Conservation (phyloP, 1,140 invertebrate species). For the Drosophila asahinai region DNA sequence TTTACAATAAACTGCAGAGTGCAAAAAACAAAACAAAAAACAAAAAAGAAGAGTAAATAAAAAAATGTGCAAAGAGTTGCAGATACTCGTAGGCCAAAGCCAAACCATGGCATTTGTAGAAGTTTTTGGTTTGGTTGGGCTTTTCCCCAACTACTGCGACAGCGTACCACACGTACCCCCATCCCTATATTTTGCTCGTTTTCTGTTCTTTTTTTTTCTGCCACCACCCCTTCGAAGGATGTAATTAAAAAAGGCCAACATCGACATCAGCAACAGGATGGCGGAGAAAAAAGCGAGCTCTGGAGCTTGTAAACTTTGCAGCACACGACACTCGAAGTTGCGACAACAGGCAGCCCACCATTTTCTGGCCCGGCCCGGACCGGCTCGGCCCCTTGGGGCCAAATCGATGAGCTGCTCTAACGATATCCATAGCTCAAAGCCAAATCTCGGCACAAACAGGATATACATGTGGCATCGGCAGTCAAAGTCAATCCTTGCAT, state of each 20-base stretch:
- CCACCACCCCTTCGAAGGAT: constrained; percentile 45
- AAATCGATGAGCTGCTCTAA: constrained; percentile 73
- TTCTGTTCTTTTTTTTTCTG: constrained; percentile 23
- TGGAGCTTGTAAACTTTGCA: constrained; percentile 49
- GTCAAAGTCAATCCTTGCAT: constrained; percentile 72
- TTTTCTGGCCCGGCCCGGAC: too few species aligned
- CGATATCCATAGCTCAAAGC: constrained; percentile 82
- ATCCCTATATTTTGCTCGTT: not conserved
- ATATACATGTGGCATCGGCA: constrained; percentile 63
- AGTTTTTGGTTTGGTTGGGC: constrained; percentile 62
- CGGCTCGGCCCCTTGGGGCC: constrained; percentile 22
- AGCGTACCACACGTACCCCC: not conserved
- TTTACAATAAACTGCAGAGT: constrained; percentile 73
- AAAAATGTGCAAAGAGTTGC: constrained; percentile 7
- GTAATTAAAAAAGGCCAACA: constrained; percentile 77
- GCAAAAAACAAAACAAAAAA: not conserved
- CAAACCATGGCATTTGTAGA: constrained; percentile 71
- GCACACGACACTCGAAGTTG: constrained; percentile 50
- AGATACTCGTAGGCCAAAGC: constrained; percentile 65
- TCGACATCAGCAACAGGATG: constrained; percentile 52
- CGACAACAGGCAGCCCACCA: constrained; percentile 13
- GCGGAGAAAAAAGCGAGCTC: constrained; percentile 5
- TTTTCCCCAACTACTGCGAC: not conserved
- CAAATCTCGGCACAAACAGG: constrained; percentile 81
- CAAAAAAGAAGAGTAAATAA: constrained; percentile 3